Base-by-base conservation (phyloP, 2,888 invertebrate species). In the Gnatocerus cornutus region DNA sequence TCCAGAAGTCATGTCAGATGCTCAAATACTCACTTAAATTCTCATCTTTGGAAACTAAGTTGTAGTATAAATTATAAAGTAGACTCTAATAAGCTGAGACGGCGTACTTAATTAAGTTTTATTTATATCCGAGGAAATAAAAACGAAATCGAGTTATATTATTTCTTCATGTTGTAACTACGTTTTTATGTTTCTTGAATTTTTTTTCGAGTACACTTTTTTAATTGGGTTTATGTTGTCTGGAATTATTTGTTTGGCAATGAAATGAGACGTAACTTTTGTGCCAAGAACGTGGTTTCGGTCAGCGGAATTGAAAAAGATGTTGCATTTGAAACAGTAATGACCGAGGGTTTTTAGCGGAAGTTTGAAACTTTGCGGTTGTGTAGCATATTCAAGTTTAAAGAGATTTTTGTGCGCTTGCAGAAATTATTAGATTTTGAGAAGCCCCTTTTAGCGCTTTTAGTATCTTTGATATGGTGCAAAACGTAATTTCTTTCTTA, bases 151-250 rank as follows among this genome's bases (percentile, higher is more conserved):
- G 16, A 27, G 48, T 21, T 21, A 21, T 21, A 21, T 21, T 21
- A 4, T 21, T 21, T 21, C 21, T 21, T 53, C 13, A n/a, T 33
- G 33, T 33, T n/a, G 7, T 2, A 33, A 33, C n/a, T n/a, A n/a
- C 3, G 33, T 7, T 33, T 33, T 33, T 33, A 33, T 33, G 33
- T 29, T 29, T 29, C 29, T 29, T 29, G 4, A 29, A 29, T 29
- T 29, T 29, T 29, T 29, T 29, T 29, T 29, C 7, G 5, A 33
- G 13, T 50, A 12, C 37, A 37, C 3, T 52, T 9, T 52, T 52
- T 52, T 52, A 52, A 53, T 53, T 53, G 53, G 29, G 33, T 53
- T 53, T 16, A 12, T 37, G 53, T 37, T 14, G 10, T 7, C 33
- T 21, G 12, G n/a, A 50, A 50, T 50, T 50, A 50, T 29, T 50